Conservation (phyloP, 2,113 vertebrate genomes). For the Eolophus roseicapilla region DNA sequence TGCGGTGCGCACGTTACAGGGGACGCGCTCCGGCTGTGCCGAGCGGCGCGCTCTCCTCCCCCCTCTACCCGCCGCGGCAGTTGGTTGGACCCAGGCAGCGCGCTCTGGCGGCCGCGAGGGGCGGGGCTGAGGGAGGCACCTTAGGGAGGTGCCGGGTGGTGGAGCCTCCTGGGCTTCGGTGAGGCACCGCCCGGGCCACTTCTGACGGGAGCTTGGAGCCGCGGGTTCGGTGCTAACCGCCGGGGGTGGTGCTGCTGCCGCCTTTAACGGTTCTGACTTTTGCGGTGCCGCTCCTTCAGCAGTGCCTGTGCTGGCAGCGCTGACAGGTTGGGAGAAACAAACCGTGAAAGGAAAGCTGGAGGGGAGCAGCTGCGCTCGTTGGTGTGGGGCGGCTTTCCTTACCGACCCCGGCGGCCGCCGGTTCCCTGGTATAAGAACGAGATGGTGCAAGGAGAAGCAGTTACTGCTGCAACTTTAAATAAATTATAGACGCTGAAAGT, state of each 20-base stretch:
- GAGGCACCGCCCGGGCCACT: accelerated
- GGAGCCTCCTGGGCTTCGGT: too few relatives aligned
- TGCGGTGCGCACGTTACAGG: neutral
- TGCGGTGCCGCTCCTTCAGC: neutral
- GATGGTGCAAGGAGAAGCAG: neutral
- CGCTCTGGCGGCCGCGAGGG: neutral
- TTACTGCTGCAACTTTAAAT: neutral
- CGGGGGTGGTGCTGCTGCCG: too few relatives aligned
- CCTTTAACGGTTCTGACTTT: accelerated
- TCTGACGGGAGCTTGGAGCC: neutral
- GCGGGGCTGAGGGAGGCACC: accelerated
- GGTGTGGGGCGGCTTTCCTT: neutral
- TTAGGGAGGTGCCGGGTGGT: accelerated
- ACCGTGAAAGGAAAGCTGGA: neutral
- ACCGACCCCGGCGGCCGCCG: accelerated
- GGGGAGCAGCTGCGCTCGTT: neutral
- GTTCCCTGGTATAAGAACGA: too few relatives aligned
- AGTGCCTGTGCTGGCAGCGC: neutral
- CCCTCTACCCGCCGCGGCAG: neutral
- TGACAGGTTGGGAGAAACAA: too few relatives aligned
- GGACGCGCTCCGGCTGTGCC: neutral
- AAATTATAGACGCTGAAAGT: neutral
- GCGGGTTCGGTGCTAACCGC: neutral
- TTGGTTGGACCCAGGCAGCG: neutral
- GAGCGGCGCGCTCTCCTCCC: neutral